Conservation (phyloP, 2,113 vertebrate genomes). For the Peromyscus leucopus region DNA sequence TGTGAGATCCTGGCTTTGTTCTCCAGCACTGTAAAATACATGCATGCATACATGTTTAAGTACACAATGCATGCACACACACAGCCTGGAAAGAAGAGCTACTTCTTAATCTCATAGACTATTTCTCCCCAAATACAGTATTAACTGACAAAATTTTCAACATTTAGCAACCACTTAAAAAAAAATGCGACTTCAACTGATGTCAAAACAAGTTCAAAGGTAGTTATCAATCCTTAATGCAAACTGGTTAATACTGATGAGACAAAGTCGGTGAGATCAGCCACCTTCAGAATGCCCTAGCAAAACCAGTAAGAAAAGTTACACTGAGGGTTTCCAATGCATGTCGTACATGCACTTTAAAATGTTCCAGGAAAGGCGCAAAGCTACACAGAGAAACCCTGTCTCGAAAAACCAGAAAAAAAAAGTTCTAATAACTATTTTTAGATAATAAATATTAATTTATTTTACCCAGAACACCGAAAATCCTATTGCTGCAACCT, state of each 20-base stretch:
- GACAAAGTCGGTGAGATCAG: not conserved
- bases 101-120: constrained; percentile 2
- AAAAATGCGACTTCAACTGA: not conserved
- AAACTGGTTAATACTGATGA: not conserved
- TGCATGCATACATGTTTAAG: not conserved
- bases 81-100: not conserved
- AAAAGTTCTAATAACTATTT: not conserved
- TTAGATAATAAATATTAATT: constrained; percentile 32
- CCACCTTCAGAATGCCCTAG: not conserved
- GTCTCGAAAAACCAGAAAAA: too few relatives aligned
- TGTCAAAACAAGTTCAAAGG: not conserved
- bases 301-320: not conserved
- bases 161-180: constrained; percentile 49
- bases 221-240: not conserved
- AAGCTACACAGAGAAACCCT: too few relatives aligned
- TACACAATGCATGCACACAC: not conserved
- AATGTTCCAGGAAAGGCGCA: not conserved
- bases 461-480: not conserved
- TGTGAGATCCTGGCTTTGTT: not conserved
- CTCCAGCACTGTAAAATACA: not conserved
- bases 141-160: constrained; percentile 51
- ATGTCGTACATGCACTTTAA: not conserved
- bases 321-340: not conserved
- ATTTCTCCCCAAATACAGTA: constrained; percentile 18
- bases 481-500: not conserved